Conservation (phyloP, 30 jellyfish, hydroid and myxozoan genomes). For the Hydractinia symbiolongicarpus region DNA sequence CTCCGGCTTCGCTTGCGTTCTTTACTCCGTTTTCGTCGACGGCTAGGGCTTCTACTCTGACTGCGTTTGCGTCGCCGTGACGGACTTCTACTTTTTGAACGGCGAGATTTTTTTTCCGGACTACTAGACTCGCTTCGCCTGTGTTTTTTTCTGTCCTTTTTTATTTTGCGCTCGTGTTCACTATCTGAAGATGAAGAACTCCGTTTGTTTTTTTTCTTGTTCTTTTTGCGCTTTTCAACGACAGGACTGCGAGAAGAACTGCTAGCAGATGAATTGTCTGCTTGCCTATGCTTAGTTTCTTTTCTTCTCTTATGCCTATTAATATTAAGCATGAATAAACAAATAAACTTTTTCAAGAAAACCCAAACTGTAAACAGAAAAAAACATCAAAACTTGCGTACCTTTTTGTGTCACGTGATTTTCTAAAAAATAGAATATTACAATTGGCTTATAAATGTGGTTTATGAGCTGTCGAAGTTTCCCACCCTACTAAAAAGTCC, state of each 20-base stretch:
- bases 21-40: constrained; percentile 15
- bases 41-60: constrained; percentile 12
- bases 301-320: too few species aligned
- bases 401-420: not conserved
- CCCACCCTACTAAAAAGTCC: too few species aligned
- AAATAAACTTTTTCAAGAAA: too few species aligned
- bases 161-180: not conserved
- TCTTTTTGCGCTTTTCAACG: not conserved
- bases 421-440: not conserved
- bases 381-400: not conserved
- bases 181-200: not conserved
- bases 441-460: not conserved
- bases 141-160: constrained; percentile 1
- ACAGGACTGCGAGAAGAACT: not conserved
- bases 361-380: too few species aligned
- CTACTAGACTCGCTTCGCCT: constrained; percentile 9
- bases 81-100: constrained; percentile 28
- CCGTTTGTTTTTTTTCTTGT: not conserved
- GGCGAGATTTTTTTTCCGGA: constrained; percentile 8
- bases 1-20: constrained; percentile 14
- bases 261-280: constrained; percentile 9
- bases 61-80: constrained; percentile 10
- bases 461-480: too few species aligned
- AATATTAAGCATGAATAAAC: too few species aligned
- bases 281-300: not conserved